phyloP scores from a whole-genome alignment of 2,113 vertebrate genomes.

The Panurus biarmicus region DNA sequence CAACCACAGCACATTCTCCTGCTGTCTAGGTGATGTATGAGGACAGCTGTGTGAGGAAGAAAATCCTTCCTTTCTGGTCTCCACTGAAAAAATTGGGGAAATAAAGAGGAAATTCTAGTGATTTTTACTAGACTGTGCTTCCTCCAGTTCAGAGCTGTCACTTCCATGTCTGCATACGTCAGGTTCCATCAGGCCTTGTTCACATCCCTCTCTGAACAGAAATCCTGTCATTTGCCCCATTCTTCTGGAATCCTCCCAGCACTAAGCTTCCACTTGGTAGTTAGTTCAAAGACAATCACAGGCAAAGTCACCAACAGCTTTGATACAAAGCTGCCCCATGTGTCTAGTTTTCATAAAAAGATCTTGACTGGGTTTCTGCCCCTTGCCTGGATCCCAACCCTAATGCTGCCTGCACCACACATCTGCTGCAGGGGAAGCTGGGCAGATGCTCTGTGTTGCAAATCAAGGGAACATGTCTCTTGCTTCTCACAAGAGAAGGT shows the following conservation, averaged over 20 bases:
- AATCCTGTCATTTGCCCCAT: not conserved
- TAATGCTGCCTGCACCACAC: not conserved
- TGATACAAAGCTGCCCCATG: not conserved
- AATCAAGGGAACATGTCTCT: not conserved
- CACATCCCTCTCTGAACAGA: not conserved
- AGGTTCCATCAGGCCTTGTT: not conserved
- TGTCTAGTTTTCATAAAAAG: not conserved
- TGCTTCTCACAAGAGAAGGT: constrained; percentile 36
- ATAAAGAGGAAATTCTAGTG: not conserved
- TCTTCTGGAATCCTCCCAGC: not conserved
- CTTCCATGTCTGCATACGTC: not conserved
- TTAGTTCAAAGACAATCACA: not conserved
- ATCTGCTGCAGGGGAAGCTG: not conserved
- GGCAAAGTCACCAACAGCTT: not conserved
- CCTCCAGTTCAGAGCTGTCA: not conserved
- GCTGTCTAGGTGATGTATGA: not conserved
- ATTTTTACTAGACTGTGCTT: not conserved
- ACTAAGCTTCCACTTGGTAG: not conserved
- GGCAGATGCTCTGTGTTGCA: not conserved
- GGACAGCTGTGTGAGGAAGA: not conserved
- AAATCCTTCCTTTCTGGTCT: not conserved
- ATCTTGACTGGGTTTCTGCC: not conserved
- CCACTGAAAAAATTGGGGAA: not conserved
- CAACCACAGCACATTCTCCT: accelerated
- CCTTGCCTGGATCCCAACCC: not conserved